Percentiles rank a stretch among this genome's conserved stretches.
These are phyloP conservation scores for Anoplolepis gracilipes DNA, from an alignment of 1,140 invertebrate genomes.

Conservation along the genomic window DNA sequence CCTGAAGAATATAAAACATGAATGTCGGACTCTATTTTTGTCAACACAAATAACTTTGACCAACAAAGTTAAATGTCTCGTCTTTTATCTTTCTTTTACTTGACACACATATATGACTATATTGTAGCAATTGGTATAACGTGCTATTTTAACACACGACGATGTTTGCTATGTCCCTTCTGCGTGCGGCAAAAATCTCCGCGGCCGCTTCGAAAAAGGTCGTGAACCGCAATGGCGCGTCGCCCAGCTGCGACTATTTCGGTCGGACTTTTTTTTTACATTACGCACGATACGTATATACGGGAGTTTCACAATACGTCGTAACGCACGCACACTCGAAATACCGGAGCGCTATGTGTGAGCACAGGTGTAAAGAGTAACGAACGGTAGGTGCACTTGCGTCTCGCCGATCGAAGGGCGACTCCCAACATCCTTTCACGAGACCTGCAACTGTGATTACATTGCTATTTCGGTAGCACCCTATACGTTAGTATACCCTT, in stretches of 20 bases:
- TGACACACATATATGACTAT: background rate
- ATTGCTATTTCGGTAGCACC: conserved; percentile 29
- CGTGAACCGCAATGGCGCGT: conserved; percentile 24
- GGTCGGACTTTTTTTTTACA: conserved; percentile 58
- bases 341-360: conserved; percentile 4
- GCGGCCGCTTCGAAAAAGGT: conserved; percentile 19
- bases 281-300: conserved; percentile 9
- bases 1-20: background rate
- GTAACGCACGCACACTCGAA: background rate
- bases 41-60: background rate
- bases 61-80: conserved; percentile 10
- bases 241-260: conserved; percentile 58
- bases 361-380: conserved; percentile 67
- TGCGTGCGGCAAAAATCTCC: conserved; percentile 36
- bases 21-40: background rate
- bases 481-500: background rate
- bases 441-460: conserved; percentile 1
- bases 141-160: background rate
- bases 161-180: conserved; percentile 34
- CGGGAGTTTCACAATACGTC: conserved; percentile 44
- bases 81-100: background rate
- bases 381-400: conserved; percentile 57
- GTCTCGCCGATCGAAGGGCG: conserved; percentile 44
- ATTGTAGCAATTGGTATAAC: background rate
- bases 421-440: conserved; percentile 41